A percentile compares a stretch with the other conserved stretches of the same genome.
These are phyloP conservation scores for Paraplagusia blochii DNA, from an alignment of 2,113 vertebrate genomes.

Conservation along the genomic window DNA sequence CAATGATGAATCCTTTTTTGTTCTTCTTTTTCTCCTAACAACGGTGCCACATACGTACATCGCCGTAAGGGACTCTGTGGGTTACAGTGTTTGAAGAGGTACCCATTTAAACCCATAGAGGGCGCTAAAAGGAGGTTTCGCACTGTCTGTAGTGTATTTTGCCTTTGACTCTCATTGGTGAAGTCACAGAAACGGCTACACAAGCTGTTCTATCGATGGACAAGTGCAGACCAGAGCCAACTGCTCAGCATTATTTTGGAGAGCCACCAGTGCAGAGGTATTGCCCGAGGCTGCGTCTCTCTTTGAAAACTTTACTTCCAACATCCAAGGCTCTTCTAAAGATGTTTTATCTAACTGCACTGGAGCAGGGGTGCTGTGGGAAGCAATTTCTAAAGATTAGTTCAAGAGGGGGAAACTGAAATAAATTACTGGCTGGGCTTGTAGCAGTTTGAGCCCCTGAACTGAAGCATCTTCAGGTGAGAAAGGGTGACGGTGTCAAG, in stretches of 20 bases:
- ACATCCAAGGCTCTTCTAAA: slow-evolving; percentile 14
- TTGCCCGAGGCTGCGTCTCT: slow-evolving; percentile 30
- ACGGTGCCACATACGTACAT: no score
- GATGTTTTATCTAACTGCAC: slow-evolving; percentile 32
- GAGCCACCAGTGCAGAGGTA: slow-evolving; percentile 31
- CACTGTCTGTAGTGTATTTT: no score
- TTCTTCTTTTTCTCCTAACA: no score
- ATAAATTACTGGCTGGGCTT: slow-evolving; percentile 12
- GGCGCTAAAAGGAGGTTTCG: no score
- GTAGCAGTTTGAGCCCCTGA: background rate
- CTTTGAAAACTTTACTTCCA: slow-evolving; percentile 27
- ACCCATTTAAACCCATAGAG: no score
- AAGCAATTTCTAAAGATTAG: slow-evolving; percentile 8
- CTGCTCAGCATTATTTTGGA: slow-evolving; percentile 7
- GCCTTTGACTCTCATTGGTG: no score
- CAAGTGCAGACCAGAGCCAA: slow-evolving; percentile 3
- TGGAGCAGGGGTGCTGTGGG: slow-evolving; percentile 25
- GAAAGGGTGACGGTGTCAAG: background rate
- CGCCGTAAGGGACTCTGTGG: no score
- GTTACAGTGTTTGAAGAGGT: no score
- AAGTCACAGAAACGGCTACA: no score
- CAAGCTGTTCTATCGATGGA: background rate
- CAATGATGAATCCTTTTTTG: no score
- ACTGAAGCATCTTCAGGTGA: slow-evolving; percentile 9
- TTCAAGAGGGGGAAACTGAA: slow-evolving; percentile 16